Base-by-base conservation (phyloP, 2,888 invertebrate species). In the Microctonus aethiopoides region DNA sequence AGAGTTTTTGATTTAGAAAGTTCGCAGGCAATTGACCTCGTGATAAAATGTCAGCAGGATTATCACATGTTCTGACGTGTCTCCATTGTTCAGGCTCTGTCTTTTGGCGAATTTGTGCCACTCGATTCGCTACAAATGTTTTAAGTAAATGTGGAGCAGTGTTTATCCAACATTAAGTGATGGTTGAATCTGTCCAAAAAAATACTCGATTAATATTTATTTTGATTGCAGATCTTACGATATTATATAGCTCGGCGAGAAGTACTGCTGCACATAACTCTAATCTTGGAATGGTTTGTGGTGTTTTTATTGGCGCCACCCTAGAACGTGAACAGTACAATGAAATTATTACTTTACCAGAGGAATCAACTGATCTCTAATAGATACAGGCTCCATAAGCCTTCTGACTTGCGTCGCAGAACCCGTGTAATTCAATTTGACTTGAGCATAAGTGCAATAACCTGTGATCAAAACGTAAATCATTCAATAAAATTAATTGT, bases 361-460 rank as follows among this genome's bases (percentile, higher is more conserved):
- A n/a, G n/a, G n/a, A n/a, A n/a, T n/a, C n/a, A n/a, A n/a, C n/a
- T n/a, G n/a, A n/a, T n/a, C n/a, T n/a, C n/a, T n/a, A n/a, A n/a
- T n/a, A n/a, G n/a, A n/a, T n/a, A n/a, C n/a, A n/a, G n/a, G n/a
- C n/a, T n/a, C n/a, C n/a, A n/a, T n/a, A n/a, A n/a, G n/a, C n/a
- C n/a, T n/a, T n/a, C n/a, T n/a, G n/a, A n/a, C n/a, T n/a, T n/a
- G n/a, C n/a, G 20, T 78, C 76, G 36, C 75, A 74, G 29, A 77
- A 79, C 20, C 79, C 77, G 22, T 75, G 75, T 0, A 78, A 22
- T 46, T 77, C 67, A 2, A 76, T 67, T 66, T 34, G 1, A 2
- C n/a, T n/a, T 11, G 1, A 68, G 13, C 22, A 70, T 29, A 60
- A 20, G 5, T 65, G 32, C 5, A 72, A 22, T n/a, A 75, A 52